phyloP scores from a whole-genome alignment of 2,113 vertebrate genomes.

The Lagopus muta region DNA sequence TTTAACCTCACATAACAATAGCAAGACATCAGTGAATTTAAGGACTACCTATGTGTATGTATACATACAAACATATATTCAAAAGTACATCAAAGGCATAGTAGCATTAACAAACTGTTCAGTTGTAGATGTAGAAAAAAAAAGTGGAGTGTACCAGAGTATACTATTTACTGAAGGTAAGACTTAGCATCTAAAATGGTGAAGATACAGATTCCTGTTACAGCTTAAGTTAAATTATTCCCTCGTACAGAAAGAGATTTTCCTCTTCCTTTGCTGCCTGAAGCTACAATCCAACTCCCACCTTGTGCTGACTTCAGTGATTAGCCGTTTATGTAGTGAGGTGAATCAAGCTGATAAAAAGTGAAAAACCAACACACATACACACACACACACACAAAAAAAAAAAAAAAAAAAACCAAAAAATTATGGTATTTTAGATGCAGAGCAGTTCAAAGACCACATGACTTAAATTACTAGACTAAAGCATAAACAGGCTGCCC shows the following conservation, averaged over 20 bases:
- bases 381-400: accelerated
- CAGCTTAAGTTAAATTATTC: not conserved
- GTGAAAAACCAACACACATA: not conserved
- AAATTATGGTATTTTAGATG: not conserved
- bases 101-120: not conserved
- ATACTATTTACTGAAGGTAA: not conserved
- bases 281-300: not conserved
- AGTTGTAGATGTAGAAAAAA: not conserved
- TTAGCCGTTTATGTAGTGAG: accelerated
- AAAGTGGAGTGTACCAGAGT: accelerated
- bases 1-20: not conserved
- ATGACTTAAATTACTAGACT: not conserved
- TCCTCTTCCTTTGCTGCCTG: not conserved
- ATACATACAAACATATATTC: not conserved
- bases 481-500: too few species aligned
- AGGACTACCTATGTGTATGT: not conserved
- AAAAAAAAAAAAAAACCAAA: too few species aligned
- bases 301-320: not conserved
- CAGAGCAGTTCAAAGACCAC: not conserved
- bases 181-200: not conserved
- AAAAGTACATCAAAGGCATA: not conserved
- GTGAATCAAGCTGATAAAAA: not conserved
- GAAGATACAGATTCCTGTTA: not conserved
- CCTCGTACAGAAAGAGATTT: not conserved
- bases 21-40: not conserved